These are phyloP conservation scores for Crax fasciolata DNA, from an alignment of 2,797 vertebrate genomes.

Conservation along the genomic window DNA sequence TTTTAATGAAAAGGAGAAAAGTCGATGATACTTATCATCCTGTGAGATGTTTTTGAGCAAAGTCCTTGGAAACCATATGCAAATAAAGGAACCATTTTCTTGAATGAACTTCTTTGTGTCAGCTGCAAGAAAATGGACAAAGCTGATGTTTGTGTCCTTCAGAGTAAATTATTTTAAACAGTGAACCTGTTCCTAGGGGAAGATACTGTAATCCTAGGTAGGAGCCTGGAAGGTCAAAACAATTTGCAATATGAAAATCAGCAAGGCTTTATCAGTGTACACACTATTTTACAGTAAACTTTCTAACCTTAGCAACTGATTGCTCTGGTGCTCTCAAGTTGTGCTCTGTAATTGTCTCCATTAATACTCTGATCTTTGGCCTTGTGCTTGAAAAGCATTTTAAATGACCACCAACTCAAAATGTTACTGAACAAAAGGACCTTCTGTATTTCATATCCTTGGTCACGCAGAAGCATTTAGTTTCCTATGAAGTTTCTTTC, in stretches of 20 bases:
- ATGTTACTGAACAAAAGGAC: not conserved
- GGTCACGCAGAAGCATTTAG: not conserved
- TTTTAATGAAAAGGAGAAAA: slow-evolving; percentile 17
- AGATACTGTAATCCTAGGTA: not conserved
- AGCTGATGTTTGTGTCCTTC: not conserved
- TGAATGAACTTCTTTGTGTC: not conserved
- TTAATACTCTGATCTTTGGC: slow-evolving; percentile 42
- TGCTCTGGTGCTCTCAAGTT: not conserved
- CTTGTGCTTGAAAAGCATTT: slow-evolving; percentile 1
- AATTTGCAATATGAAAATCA: slow-evolving; percentile 24
- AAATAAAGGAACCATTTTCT: slow-evolving; percentile 18
- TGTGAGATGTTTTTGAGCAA: not conserved
- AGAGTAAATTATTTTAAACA: not conserved
- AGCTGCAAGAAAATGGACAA: not conserved
- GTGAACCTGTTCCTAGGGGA: not conserved
- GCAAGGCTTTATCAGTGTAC: not conserved
- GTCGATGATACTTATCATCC: not conserved
- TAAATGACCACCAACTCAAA: not conserved
- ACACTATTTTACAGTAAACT: slow-evolving; percentile 4
- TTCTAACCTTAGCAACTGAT: slow-evolving; percentile 4
- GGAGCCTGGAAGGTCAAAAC: not conserved
- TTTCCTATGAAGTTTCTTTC: slow-evolving; percentile 5
- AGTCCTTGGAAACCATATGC: not conserved
- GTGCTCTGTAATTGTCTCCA: slow-evolving; percentile 5
- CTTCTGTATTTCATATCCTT: not conserved